Evolutionary conservation across 2,888 invertebrate genomes (phyloP).

Genomic region (Euplagia quadripunctaria): DNA sequence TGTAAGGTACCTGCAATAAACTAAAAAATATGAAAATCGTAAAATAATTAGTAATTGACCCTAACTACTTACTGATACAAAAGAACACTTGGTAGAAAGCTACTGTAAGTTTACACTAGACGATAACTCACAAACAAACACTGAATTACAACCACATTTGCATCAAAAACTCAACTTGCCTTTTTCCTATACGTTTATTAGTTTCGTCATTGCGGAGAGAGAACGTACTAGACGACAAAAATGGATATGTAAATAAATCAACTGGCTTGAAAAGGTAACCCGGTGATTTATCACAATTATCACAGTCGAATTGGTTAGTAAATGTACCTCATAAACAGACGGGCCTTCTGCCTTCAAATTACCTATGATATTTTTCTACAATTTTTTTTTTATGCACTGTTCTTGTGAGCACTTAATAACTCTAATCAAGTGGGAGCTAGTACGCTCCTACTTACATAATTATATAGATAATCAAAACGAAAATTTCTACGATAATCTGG

Average conservation of each 20-base stretch:
- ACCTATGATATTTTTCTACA: not conserved
- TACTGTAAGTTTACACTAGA: too few relatives aligned
- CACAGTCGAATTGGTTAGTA: slow-evolving; percentile 17
- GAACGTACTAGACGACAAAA: slow-evolving; percentile 22
- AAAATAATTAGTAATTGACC: too few relatives aligned
- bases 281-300: slow-evolving; percentile 42
- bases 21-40: too few relatives aligned
- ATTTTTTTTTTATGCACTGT: not conserved
- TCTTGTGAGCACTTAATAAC: not conserved
- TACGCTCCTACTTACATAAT: not conserved
- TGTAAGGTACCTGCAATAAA: too few relatives aligned
- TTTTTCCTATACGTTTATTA: slow-evolving; percentile 3
- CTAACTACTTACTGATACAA: too few relatives aligned
- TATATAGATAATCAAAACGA: not conserved
- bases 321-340: not conserved
- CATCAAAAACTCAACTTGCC: not conserved
- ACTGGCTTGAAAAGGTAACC: slow-evolving; percentile 33
- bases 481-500: not conserved
- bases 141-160: not conserved
- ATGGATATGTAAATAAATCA: slow-evolving; percentile 47
- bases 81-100: too few relatives aligned
- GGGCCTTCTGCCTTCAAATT: too few relatives aligned
- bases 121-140: too few relatives aligned
- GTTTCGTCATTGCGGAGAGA: slow-evolving; percentile 25
- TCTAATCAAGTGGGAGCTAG: not conserved